Base-by-base conservation (phyloP, 2,888 invertebrate genomes). In the Cordilura impudica region DNA sequence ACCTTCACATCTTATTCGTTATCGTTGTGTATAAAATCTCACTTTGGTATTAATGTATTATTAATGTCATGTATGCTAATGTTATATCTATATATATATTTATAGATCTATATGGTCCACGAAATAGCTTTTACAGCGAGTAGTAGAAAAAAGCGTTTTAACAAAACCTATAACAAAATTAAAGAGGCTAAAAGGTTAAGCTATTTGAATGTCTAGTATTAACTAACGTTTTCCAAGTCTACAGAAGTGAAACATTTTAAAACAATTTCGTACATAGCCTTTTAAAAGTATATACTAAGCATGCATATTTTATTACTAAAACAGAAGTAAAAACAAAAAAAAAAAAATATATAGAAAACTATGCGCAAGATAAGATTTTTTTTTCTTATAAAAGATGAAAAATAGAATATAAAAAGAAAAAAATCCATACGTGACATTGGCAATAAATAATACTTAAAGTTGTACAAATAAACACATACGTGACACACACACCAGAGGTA, bases 391-490 rank as follows among this genome's bases (percentile, higher is more conserved):
- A 19, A 4, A 53, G 53, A n/a, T n/a, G n/a, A n/a, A n/a, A n/a
- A n/a, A n/a, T 10, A 39, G 4, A 49, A 39, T 18, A 58, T 26
- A 65, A 51, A 54, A 18, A 16, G 58, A 65, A 63, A 73, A 14
- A 72, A 79, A 79, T 74, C 66, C 51, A 67, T 79, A 79, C 79
- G 79, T 79, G 79, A 75, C 79, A 75, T 72, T 79, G 79, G 71
- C 71, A 79, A 79, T 79, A 79, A 79, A 79, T 75, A 79, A 79
- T 71, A 75, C 75, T 75, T 75, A 75, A 80, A 74, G 61, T 78
- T 71, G 66, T 73, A 73, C 65, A 67, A 76, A 71, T 77, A 81
- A 73, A 73, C 77, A 81, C 49, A 69, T 66, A 70, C 76, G 73
- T 77, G 72, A 73, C 51, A n/a, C 39, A 56, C 53, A 71, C 63